Base-by-base conservation (phyloP, 2,797 vertebrate species). In the Molossus molossus region DNA sequence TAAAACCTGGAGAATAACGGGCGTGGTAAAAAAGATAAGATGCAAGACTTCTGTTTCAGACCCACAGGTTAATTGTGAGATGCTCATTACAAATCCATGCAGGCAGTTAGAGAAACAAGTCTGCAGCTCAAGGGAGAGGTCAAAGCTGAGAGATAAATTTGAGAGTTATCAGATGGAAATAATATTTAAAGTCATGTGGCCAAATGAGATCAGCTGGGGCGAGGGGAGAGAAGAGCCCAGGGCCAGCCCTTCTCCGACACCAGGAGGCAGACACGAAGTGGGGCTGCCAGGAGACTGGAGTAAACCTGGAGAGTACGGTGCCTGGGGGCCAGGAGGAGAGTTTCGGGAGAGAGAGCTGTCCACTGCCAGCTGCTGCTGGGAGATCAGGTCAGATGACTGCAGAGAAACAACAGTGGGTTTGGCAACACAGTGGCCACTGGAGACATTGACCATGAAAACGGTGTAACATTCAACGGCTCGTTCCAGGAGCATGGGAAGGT, bases 41-140 rank as follows among this genome's bases (percentile, higher is more conserved):
- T 13, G 27, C 37, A 5, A 91, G 91, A 87, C 70, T 93, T 86
- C 60, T 21, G 50, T n/a, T 76, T 40, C 33, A 62, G 84, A 87
- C 27, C 15, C 37, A 50, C 60, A 40, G 90, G 91, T 83, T 91
- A 87, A 88, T 92, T 87, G 33, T 40, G 82, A 88, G 82, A 76
- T 25, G 53, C 73, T 86, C n/a, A 12, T 48, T 69, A 90, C 76
- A 40, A 84, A 72, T n/a, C 73, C 69, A 18, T 17, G 67, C 62
- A 77, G 92, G 69, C 37, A 21, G 55, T 55, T 45, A 80, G 62
- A 87, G 0, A 77, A 55, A 91, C 64, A 75, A 72, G 67, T 25
- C 77, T 76, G 73, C 69, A 81, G 81, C 85, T 62, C 79, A 15
- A 53, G 90, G 73, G 72, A 93, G 60, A 96, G 83, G 77, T 83